Percentiles rank a stretch among this genome's conserved stretches.
These are phyloP conservation scores for Epinotia ramella DNA, from an alignment of 2,888 invertebrate species.

Conservation along the genomic window DNA sequence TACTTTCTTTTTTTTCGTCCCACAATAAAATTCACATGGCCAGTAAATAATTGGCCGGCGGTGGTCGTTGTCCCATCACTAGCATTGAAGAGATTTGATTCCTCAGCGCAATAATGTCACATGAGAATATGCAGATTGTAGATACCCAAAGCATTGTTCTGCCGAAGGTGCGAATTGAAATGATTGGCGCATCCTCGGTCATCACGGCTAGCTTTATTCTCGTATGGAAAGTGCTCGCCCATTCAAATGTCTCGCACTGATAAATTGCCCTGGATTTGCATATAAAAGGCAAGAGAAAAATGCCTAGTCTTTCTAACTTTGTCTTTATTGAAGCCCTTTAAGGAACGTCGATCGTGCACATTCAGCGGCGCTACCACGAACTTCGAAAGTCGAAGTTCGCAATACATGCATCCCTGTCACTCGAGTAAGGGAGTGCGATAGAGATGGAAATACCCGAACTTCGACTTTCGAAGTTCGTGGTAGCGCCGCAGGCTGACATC, in stretches of 20 bases:
- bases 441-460: no score
- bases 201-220: slow-evolving; percentile 60
- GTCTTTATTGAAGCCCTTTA: slow-evolving; percentile 63
- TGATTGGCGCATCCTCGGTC: slow-evolving; percentile 42
- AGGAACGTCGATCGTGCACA: slow-evolving; percentile 53
- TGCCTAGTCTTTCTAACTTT: slow-evolving; percentile 67
- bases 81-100: not conserved
- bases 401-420: no score
- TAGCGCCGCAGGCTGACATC: slow-evolving; percentile 44
- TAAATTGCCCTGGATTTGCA: slow-evolving; percentile 79
- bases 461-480: no score
- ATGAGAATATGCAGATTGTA: not conserved
- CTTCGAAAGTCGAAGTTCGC: no score
- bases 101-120: not conserved
- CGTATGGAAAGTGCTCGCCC: slow-evolving; percentile 64
- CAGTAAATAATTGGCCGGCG: slow-evolving; percentile 8
- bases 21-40: not conserved
- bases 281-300: slow-evolving; percentile 72
- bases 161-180: slow-evolving; percentile 25
- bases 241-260: slow-evolving; percentile 78
- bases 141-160: slow-evolving; percentile 8
- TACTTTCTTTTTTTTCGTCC: not conserved
- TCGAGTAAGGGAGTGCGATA: no score
- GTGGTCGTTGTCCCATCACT: slow-evolving; percentile 16
- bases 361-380: no score